These are phyloP conservation scores for Temnothorax ravouxi DNA, from an alignment of 2,888 invertebrate genomes.

Conservation along the genomic window DNA sequence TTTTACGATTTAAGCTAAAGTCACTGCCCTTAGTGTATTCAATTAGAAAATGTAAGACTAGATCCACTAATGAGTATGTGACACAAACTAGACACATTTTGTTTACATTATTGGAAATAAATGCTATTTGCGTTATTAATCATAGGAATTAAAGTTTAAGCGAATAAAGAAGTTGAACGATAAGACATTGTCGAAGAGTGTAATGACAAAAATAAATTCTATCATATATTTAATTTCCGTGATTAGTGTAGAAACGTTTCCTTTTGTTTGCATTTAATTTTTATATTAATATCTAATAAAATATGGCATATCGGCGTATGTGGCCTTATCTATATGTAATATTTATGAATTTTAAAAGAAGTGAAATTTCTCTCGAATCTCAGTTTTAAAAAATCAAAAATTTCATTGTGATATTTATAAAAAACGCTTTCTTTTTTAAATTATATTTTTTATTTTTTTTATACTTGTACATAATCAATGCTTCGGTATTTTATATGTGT, in stretches of 20 bases:
- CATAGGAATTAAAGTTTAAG: slow-evolving; percentile 40
- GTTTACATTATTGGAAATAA: slow-evolving; percentile 36
- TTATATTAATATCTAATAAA: slow-evolving; percentile 40
- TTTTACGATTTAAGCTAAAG: slow-evolving; percentile 66
- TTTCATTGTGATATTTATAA: background rate
- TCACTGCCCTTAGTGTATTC: slow-evolving; percentile 71
- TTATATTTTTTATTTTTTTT: slow-evolving; percentile 6
- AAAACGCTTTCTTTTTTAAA: background rate
- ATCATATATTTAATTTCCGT: slow-evolving; percentile 47
- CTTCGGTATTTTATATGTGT: background rate
- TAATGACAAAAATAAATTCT: slow-evolving; percentile 52
- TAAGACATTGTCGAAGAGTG: slow-evolving; percentile 39
- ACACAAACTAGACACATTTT: slow-evolving; percentile 51
- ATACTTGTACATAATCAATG: background rate
- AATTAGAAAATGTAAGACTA: slow-evolving; percentile 51
- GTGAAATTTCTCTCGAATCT: slow-evolving; percentile 1
- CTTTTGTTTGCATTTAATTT: slow-evolving; percentile 26
- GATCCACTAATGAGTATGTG: slow-evolving; percentile 56
- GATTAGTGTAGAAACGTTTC: slow-evolving; percentile 12
- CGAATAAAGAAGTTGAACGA: slow-evolving; percentile 36
- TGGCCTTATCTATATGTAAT: slow-evolving; percentile 1
- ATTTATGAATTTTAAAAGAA: background rate
- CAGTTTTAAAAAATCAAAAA: background rate
- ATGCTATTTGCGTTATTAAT: slow-evolving; percentile 43
- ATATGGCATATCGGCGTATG: slow-evolving; percentile 19